Base-by-base conservation (phyloP, 2,113 vertebrate genomes). In the Scophthalmus maximus region DNA sequence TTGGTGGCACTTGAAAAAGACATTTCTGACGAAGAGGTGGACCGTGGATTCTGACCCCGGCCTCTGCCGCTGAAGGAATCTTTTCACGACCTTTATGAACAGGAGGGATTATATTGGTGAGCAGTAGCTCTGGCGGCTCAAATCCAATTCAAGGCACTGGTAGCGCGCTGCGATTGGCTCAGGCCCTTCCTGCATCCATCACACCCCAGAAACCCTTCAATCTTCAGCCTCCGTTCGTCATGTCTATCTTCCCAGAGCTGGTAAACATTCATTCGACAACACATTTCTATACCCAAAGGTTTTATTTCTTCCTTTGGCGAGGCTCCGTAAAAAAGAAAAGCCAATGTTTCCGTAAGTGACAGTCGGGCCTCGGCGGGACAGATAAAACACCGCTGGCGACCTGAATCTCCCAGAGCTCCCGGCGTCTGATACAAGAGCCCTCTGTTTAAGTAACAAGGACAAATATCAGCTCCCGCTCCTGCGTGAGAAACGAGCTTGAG, bases 401-500 rank as follows among this genome's bases (percentile, higher is more conserved):
- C 55, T 59, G 51, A 53, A 26, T 73, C n/a, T n/a, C 70, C 57
- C 63, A 62, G 15, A 44, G 44, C 62, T 85, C 12, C 50, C 36
- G 15, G 42, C 51, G 29, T 73, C 57, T 51, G 59, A 14, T 49
- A 64, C 40, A 66, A 59, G n/a, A n/a, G 47, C 18, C 46, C 11
- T 62, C 18, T 69, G 36, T 63, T 68, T 68, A 52, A n/a, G 58
- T 20, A 61, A 25, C 52, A 34, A 51, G 22, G 67, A 68, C 42
- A 60, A 59, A 65, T 61, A 72, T 38, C 36, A 30, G 32, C 30
- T 53, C 51, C 30, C 34, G 57, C 46, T 79, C 29, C 40, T 69
- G 56, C 64, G 57, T 71, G 44, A n/a, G 32, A 73, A 72, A 76
- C 60, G 56, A 66, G 70, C 72, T 79, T 51, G 18, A 64, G 59